Evolutionary conservation across 2,888 invertebrate species (phyloP), one percentile per base, ranked within the genome.

Genomic region (Ophonus ardosiacus): DNA sequence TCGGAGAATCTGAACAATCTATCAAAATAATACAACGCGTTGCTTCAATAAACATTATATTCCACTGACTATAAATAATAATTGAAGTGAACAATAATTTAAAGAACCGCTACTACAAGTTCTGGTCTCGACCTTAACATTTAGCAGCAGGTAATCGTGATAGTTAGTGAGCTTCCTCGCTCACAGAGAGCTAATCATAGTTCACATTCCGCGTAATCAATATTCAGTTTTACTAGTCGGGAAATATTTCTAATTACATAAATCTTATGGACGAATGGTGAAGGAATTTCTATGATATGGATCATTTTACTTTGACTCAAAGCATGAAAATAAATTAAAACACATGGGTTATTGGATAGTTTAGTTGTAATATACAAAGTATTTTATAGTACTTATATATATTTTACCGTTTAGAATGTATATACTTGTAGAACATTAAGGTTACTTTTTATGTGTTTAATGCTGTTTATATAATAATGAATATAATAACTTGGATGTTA

Each of bases 41-140:
- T 74, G 71, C 43, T 74, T 74, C 71, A 74, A 74, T 74, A 74
- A 74, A 43, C 71, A 74, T 74, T 74, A 74, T 74, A 43, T 43
- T 74, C 71, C 71, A 51, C 43, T 10, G 18, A 10, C 43, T n/a
- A 74, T 74, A 74, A 74, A 74, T 74, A 74, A 74, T 74, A 74
- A 74, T 43, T 18, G 71, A 43, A 74, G 71, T 18, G 40, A 74
- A 74, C 71, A 74, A 74, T 74, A 74, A 74, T 74, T 74, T 74
- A 74, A 74, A 74, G 71, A 74, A 74, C 71, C 71, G 71, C 71
- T 74, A 74, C 71, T 43, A 74, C 18, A 43, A 74, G 17, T 43
- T 43, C 17, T 31, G 43, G 8, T 74, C 43, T 10, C 71, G 71
- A 74, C 71, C 71, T 74, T 74, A 74, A 74, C 71, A 74, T 74